Evolutionary conservation across 64 coral and sea anemone species (phyloP), one percentile per base, ranked within the genome.

Genomic region (Dendrophyllia cribrosa): DNA sequence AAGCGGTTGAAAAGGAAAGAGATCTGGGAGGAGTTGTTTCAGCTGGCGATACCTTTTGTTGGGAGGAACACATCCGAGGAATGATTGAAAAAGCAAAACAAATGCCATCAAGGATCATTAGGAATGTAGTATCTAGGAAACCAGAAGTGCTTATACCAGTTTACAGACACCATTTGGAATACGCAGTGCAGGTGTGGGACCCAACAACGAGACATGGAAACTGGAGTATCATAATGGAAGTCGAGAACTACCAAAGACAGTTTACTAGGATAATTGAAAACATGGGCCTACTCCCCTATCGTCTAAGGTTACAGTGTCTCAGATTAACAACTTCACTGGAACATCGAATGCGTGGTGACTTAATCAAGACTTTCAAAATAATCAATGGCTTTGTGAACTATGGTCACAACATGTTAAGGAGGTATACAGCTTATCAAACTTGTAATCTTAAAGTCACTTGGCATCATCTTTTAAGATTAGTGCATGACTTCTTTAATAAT

Each of bases 251-350:
- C 21, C 84, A 87, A 53, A 87, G 84, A 52, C 24, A 87, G 20
- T 87, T n/a, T n/a, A 87, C 84, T 14, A 87, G 50, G 24, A 10
- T 4, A n/a, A 71, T 88, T 51, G 69, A 71, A 49, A 68, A 68
- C 43, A 70, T 88, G 66, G 51, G 85, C 6, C 65, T 72, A 51
- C 55, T 73, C 51, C 66, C 65, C 51, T 88, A 74, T 51, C 44
- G 13, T 19, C 44, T 74, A 58, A 70, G 69, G 51, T 69, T 88
- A 46, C 51, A 70, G n/a, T 16, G 69, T n/a, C 47, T 52, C 16
- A 69, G 85, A 24, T 71, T 88, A 72, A 74, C 85, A 88, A 88
- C 69, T 43, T 71, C 74, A 72, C 69, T 21, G 47, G 50, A 88
- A 58, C 50, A 68, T 74, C 2, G 68, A 24, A 88, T 43, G 56